A percentile compares a stretch with the other conserved stretches of the same genome.
Evolutionary conservation across 2,888 invertebrate genomes (phyloP).

Genomic region (Miltochrista miniata): DNA sequence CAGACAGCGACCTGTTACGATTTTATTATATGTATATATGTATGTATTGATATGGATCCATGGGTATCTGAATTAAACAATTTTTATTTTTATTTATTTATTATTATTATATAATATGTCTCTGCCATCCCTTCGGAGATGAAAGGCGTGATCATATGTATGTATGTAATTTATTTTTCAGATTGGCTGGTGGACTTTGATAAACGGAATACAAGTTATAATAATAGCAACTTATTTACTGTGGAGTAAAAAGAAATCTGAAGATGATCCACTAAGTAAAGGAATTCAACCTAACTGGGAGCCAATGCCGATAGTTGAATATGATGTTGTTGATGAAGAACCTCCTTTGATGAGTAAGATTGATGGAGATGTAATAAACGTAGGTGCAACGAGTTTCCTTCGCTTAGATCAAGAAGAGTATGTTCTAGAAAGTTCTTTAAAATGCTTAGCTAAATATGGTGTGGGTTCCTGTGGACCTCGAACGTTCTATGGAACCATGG

Average conservation of each 20-base stretch:
- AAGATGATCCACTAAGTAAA: slow-evolving; percentile 50
- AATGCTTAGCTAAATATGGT: slow-evolving; percentile 94
- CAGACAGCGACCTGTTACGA: too few relatives aligned
- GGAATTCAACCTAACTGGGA: slow-evolving; percentile 87
- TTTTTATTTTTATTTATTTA: too few relatives aligned
- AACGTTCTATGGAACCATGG: slow-evolving; percentile 98
- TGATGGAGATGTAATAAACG: slow-evolving; percentile 68
- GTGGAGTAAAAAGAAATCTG: slow-evolving; percentile 60
- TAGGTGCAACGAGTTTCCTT: slow-evolving; percentile 75
- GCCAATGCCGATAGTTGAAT: slow-evolving; percentile 91
- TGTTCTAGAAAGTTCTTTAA: slow-evolving; percentile 90
- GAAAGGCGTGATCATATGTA: too few relatives aligned
- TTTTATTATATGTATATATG: too few relatives aligned
- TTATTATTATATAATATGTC: too few relatives aligned
- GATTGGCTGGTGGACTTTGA: slow-evolving; percentile 75
- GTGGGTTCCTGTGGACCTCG: slow-evolving; percentile 98
- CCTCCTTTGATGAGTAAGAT: slow-evolving; percentile 83
- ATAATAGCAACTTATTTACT: slow-evolving; percentile 66
- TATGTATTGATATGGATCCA: too few relatives aligned
- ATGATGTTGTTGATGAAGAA: slow-evolving; percentile 81
- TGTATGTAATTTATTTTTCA: too few relatives aligned
- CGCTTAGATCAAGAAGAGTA: slow-evolving; percentile 84
- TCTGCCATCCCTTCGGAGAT: too few relatives aligned
- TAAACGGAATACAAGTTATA: slow-evolving; percentile 67
- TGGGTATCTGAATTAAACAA: too few relatives aligned